These are phyloP conservation scores for Neodiprion fabricii DNA, from an alignment of 1,140 invertebrate species.

Conservation along the genomic window DNA sequence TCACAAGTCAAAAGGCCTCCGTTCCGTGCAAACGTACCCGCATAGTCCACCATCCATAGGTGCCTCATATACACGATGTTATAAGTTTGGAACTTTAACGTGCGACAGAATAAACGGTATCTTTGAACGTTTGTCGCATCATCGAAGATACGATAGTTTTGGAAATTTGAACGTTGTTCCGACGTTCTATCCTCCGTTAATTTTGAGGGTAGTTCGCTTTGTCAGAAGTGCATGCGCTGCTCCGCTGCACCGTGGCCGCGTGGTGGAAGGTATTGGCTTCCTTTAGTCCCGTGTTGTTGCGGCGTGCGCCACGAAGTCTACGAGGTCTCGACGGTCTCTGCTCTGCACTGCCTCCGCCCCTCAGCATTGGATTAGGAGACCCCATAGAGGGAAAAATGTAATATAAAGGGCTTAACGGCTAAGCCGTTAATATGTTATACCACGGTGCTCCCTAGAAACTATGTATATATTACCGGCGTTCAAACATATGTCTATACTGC, in stretches of 20 bases:
- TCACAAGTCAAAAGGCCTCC: slow-evolving; percentile 36
- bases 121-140: slow-evolving; percentile 9
- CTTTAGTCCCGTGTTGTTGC: neutral
- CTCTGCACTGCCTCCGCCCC: slow-evolving; percentile 21
- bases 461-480: slow-evolving; percentile 56
- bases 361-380: slow-evolving; percentile 59
- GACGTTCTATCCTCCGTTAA: slow-evolving; percentile 23
- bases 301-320: neutral
- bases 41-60: no score
- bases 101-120: slow-evolving; percentile 23
- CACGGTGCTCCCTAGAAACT: slow-evolving; percentile 48
- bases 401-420: slow-evolving; percentile 64
- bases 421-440: slow-evolving; percentile 64
- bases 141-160: neutral
- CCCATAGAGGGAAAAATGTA: slow-evolving; percentile 64
- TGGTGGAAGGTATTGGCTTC: neutral
- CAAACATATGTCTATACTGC: slow-evolving; percentile 53
- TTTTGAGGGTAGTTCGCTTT: slow-evolving; percentile 3
- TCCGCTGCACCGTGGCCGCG: neutral
- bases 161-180: neutral
- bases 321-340: neutral
- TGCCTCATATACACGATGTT: neutral
- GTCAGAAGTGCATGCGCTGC: neutral
- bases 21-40: slow-evolving; percentile 24
- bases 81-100: neutral